These are phyloP conservation scores for Parnassius apollo DNA, from an alignment of 2,888 invertebrate genomes.

Conservation along the genomic window DNA sequence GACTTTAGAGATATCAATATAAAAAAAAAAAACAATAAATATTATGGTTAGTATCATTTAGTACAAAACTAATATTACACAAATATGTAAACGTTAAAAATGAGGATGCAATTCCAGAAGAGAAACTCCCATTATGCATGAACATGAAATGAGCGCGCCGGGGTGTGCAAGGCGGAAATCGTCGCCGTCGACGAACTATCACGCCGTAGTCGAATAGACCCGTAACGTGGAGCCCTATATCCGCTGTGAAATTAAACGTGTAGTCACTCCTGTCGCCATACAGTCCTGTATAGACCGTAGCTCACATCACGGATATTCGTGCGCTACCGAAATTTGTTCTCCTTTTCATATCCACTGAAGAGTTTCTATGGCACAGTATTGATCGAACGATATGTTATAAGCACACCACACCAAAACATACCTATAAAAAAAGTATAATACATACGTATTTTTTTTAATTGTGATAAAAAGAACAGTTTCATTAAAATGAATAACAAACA, in stretches of 20 bases:
- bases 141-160: slow-evolving; percentile 54
- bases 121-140: slow-evolving; percentile 33
- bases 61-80: no score
- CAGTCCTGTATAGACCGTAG: slow-evolving; percentile 39
- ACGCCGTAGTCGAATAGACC: slow-evolving; percentile 42
- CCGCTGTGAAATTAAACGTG: slow-evolving; percentile 41
- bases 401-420: no score
- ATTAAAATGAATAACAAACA: no score
- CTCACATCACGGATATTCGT: slow-evolving; percentile 18
- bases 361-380: slow-evolving; percentile 1
- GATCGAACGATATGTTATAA: neutral
- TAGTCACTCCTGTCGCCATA: slow-evolving; percentile 25
- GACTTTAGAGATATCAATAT: no score
- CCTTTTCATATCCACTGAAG: slow-evolving; percentile 9
- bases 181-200: slow-evolving; percentile 67
- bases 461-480: no score
- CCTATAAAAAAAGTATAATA: no score
- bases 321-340: slow-evolving; percentile 15
- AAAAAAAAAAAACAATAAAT: no score
- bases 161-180: slow-evolving; percentile 63
- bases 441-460: no score
- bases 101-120: neutral
- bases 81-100: no score
- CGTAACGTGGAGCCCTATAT: slow-evolving; percentile 41
- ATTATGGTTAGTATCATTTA: no score